These are phyloP conservation scores for Apantesis nais DNA, from an alignment of 2,888 invertebrate species.

Conservation along the genomic window DNA sequence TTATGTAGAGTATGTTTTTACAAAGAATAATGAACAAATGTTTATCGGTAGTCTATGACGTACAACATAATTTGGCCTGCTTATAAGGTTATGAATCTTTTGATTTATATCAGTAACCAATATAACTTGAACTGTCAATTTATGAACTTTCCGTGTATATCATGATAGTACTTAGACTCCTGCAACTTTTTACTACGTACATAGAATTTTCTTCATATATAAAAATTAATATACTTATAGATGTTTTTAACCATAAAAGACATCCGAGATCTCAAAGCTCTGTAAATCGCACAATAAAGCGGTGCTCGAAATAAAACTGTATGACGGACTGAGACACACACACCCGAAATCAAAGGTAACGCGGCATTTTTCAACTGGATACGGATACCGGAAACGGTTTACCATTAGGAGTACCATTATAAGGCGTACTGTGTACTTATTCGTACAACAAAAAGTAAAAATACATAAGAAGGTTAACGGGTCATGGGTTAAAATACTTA, in stretches of 20 bases:
- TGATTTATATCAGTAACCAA: neutral
- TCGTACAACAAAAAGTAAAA: neutral
- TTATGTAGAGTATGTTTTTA: neutral
- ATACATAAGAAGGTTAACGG: neutral
- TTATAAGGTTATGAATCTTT: neutral
- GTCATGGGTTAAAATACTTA: neutral
- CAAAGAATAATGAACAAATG: neutral
- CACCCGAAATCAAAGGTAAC: neutral
- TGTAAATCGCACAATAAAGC: neutral
- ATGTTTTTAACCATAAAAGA: neutral
- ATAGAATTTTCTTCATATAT: too few relatives aligned
- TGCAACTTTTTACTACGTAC: neutral
- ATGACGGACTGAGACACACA: neutral
- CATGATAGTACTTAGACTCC: neutral
- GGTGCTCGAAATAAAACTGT: neutral
- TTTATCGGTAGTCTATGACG: too few relatives aligned
- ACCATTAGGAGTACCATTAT: neutral
- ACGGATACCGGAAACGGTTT: neutral
- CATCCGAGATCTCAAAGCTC: neutral
- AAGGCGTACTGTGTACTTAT: neutral
- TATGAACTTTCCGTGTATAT: too few relatives aligned
- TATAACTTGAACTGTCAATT: too few relatives aligned
- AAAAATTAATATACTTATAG: too few relatives aligned
- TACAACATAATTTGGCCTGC: too few relatives aligned
- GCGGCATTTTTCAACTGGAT: neutral